Evolutionary conservation across 2,888 invertebrate species (phyloP), one percentile per base, ranked within the genome.

Genomic region (Tenthredo amoena): DNA sequence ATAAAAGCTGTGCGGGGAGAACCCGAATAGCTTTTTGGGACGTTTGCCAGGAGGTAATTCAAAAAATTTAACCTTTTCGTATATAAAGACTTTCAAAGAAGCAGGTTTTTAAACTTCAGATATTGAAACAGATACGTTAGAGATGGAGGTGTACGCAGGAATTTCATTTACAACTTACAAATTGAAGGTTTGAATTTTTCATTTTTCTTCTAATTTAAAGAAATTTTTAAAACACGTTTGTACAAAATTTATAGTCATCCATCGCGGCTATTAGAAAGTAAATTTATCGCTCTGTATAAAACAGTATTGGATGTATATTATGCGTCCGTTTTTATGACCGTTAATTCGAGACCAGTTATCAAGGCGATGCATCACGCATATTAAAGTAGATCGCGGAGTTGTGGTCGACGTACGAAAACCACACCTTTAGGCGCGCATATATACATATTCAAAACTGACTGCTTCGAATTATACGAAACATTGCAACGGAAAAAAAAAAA

Each of bases 321-420:
- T 62, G 26, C 81, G 62, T 26, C 62, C 6, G 55, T 81, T 81
- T 81, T 81, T 40, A 81, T 31, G 81, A 34, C 40, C 50, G 81
- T 62, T 81, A 81, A 81, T 81, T 81, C 81, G 40, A 62, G 81
- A 26, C 62, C 40, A 81, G 81, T 81, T 81, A 81, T 81, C 81
- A 34, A 26, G 15, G 81, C 34, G 81, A 81, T 81, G 58, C 81
- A 62, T 62, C 58, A 50, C 62, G 81, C 58, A 81, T 81, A 81
- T 50, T 31, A 40, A 40, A 81, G 58, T 62, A 62, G 40, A 81
- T 58, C 81, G 62, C 21, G 6, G n/a, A 21, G n/a, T 62, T 21
- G 21, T 62, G 50, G 6, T 62, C 37, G 37, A 62, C 34, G 40
- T 37, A 62, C 58, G 62, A 81, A 62, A 40, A 81, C n/a, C 21